Percentiles rank a stretch among this genome's conserved stretches.
Evolutionary conservation across 2,113 vertebrate genomes (phyloP).

Genomic region (Mesembrinibis cayennensis): DNA sequence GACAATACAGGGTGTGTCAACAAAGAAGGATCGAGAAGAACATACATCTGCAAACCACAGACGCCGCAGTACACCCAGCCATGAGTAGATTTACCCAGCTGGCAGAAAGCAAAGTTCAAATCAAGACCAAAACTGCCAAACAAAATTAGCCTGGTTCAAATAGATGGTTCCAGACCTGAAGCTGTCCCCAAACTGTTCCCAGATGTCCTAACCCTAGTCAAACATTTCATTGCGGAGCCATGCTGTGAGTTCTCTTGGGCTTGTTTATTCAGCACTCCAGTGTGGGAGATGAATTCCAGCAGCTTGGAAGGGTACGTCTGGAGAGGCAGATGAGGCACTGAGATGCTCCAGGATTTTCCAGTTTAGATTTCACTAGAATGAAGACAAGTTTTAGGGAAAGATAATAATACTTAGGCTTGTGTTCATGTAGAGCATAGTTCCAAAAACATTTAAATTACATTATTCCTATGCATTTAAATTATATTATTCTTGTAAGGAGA

Average conservation of each 20-base stretch:
- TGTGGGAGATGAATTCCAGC: neutral
- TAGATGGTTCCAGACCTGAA: constrained; percentile 37
- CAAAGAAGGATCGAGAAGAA: neutral
- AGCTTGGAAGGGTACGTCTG: neutral
- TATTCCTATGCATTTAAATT: neutral
- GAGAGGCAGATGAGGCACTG: neutral
- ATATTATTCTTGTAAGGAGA: neutral
- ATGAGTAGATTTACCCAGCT: neutral
- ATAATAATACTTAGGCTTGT: neutral
- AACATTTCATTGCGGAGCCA: neutral
- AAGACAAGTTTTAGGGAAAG: neutral
- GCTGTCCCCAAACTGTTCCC: constrained; percentile 52
- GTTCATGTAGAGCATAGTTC: neutral
- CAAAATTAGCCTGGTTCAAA: constrained; percentile 14
- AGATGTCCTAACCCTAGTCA: constrained; percentile 33
- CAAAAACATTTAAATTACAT: neutral
- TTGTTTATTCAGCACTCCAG: neutral
- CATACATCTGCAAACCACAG: constrained; percentile 26
- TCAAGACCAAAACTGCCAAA: constrained; percentile 36
- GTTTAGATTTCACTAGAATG: neutral
- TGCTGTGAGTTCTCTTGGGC: neutral
- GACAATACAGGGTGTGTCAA: constrained; percentile 9
- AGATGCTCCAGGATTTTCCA: neutral
- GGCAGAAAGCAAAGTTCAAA: constrained; percentile 29
- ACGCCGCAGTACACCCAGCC: neutral